Evolutionary conservation across 2,797 vertebrate species (phyloP).

Genomic region (Chanos chanos): DNA sequence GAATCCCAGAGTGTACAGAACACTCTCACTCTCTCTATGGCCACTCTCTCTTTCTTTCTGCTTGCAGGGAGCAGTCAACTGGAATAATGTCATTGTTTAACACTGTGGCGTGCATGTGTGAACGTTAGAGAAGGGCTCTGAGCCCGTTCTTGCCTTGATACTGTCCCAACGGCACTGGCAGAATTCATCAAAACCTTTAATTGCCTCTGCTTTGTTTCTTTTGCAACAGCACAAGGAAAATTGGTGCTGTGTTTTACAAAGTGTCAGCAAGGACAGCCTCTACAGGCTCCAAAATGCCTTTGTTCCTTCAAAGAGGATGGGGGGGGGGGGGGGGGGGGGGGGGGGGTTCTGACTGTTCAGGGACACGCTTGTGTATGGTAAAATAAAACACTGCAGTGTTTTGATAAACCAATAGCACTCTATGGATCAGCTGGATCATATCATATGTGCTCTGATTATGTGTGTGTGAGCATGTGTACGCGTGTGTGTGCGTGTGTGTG

Average conservation of each 20-base stretch:
- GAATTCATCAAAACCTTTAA: conserved; percentile 55
- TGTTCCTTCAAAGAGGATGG: too few relatives aligned
- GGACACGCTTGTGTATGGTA: too few relatives aligned
- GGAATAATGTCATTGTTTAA: conserved; percentile 50
- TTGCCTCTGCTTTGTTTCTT: conserved; percentile 45
- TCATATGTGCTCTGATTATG: conserved; percentile 4
- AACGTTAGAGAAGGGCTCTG: conserved; percentile 43
- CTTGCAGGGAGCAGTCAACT: conserved; percentile 37
- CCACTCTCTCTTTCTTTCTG: conserved; percentile 13
- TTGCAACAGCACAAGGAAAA: conserved; percentile 39
- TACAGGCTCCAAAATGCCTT: too few relatives aligned
- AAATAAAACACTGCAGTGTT: too few relatives aligned
- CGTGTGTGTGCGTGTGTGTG: not conserved
- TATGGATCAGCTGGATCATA: too few relatives aligned
- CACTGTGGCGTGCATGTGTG: conserved; percentile 33
- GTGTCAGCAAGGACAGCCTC: conserved; percentile 41
- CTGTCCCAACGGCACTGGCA: conserved; percentile 42
- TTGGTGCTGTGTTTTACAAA: conserved; percentile 33
- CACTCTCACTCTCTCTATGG: conserved; percentile 11
- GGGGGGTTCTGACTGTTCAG: too few relatives aligned
- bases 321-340: too few relatives aligned
- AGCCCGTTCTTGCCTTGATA: conserved; percentile 39
- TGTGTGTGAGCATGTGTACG: not conserved
- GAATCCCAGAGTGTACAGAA: not conserved
- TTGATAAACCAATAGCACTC: conserved; percentile 1